A percentile compares a stretch with the other conserved stretches of the same genome.
Conservation (phyloP, 2,888 invertebrate species). For the Sisyra nigra region DNA sequence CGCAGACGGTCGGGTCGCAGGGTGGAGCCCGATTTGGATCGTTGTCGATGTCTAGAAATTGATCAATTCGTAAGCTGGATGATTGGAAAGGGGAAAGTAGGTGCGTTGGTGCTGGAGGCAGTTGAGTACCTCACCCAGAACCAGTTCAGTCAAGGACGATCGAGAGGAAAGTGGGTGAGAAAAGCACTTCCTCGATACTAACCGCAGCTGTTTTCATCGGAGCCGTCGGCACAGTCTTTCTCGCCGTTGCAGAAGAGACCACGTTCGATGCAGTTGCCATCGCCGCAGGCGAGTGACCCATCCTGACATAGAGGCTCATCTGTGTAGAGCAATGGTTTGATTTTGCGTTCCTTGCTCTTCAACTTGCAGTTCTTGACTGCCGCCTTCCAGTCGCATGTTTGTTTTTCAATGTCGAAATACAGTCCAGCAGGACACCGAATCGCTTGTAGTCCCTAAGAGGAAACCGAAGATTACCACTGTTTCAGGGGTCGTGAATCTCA, state of each 20-base stretch:
- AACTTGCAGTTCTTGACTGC: conserved; percentile 85
- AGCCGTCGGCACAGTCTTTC: conserved; percentile 75
- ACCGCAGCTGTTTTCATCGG: conserved; percentile 86
- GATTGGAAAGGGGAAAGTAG: background rate
- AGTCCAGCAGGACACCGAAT: conserved; percentile 85
- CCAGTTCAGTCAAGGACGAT: too few species aligned
- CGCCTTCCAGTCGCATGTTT: conserved; percentile 89
- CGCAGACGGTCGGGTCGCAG: conserved; percentile 73
- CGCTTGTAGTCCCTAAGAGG: conserved; percentile 69
- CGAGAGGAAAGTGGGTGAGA: background rate
- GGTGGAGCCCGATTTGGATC: conserved; percentile 87
- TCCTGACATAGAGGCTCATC: conserved; percentile 82
- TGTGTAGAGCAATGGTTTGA: conserved; percentile 73
- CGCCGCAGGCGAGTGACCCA: conserved; percentile 75
- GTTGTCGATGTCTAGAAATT: conserved; percentile 69
- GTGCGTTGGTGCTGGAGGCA: background rate
- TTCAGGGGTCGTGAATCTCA: background rate
- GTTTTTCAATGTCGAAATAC: conserved; percentile 86
- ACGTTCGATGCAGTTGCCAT: conserved; percentile 70
- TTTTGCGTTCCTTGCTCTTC: conserved; percentile 77
- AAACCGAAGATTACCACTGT: background rate
- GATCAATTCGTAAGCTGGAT: background rate
- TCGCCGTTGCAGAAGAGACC: conserved; percentile 89
- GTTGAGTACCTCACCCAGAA: background rate
- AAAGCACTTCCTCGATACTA: conserved; percentile 25